A percentile compares a stretch with the other conserved stretches of the same genome.
Evolutionary conservation across 1,140 invertebrate species (phyloP).

Genomic region (Varroa destructor): DNA sequence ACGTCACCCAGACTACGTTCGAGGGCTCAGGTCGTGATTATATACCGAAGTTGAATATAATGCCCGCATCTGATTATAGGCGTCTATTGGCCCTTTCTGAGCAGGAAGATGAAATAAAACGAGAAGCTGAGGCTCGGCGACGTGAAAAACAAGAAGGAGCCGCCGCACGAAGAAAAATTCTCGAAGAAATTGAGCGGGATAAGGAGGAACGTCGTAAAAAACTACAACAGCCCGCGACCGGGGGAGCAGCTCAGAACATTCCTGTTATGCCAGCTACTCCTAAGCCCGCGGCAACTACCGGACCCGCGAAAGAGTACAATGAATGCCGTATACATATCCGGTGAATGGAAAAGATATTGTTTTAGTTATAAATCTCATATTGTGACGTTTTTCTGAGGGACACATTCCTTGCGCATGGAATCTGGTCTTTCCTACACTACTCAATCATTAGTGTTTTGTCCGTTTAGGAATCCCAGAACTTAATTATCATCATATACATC

Average conservation of each 20-base stretch:
- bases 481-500: too few species aligned
- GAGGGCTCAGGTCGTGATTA: too few species aligned
- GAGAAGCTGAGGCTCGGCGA: slow-evolving; percentile 1
- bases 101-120: slow-evolving; percentile 21
- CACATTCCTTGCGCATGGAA: too few species aligned
- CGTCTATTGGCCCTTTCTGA: too few species aligned
- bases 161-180: neutral
- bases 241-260: neutral
- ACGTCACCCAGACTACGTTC: too few species aligned
- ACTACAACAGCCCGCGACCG: neutral
- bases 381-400: too few species aligned
- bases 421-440: too few species aligned
- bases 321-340: slow-evolving; percentile 8
- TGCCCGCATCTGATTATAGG: too few species aligned
- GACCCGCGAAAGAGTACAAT: neutral
- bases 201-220: neutral
- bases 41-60: too few species aligned
- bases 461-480: too few species aligned
- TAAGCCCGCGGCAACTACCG: neutral
- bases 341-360: neutral
- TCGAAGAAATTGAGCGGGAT: slow-evolving; percentile 8
- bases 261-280: neutral
- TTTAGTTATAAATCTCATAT: too few species aligned
- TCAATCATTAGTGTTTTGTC: too few species aligned
- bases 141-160: slow-evolving; percentile 9